Conservation (phyloP, 23 tunicate species). For the Trididemnum nubilum region DNA sequence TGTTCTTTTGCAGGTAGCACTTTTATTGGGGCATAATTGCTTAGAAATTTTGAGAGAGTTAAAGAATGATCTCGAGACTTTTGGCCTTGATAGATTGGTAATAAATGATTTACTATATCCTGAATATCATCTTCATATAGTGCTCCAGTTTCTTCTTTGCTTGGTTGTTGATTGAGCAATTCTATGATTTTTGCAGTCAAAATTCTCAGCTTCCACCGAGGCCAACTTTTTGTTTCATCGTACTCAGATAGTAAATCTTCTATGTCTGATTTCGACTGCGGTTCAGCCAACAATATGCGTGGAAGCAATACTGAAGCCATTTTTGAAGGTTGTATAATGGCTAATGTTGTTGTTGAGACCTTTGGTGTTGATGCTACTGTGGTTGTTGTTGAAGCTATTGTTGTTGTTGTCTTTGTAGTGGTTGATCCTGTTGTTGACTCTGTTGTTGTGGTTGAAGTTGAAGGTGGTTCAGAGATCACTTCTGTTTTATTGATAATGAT, state of each 20-base stretch:
- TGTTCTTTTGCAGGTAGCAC: neutral
- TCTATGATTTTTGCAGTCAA: slow-evolving; percentile 11
- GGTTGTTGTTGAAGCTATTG: slow-evolving; percentile 9
- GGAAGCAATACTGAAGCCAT: slow-evolving; percentile 32
- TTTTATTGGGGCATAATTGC: neutral
- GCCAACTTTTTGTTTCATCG: slow-evolving; percentile 41
- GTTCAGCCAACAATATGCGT: neutral
- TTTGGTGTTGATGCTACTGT: neutral
- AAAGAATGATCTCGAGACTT: slow-evolving; percentile 1
- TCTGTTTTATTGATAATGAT: neutral
- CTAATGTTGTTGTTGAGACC: neutral
- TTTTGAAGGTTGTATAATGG: slow-evolving; percentile 24
- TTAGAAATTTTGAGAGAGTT: slow-evolving; percentile 22
- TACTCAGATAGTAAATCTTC: slow-evolving; percentile 21
- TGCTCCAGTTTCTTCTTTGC: too few relatives aligned
- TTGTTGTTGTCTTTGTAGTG: slow-evolving; percentile 2
- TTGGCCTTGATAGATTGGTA: neutral
- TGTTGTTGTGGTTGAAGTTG: slow-evolving; percentile 3
- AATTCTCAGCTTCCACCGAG: slow-evolving; percentile 43
- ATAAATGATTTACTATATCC: slow-evolving; percentile 7
- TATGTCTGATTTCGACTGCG: neutral
- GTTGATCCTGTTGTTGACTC: neutral
- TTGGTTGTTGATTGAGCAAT: slow-evolving; percentile 6
- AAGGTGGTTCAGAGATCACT: too few relatives aligned
- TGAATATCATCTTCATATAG: too few relatives aligned